Evolutionary conservation across 2,113 vertebrate genomes (phyloP), one percentile per base, ranked within the genome.

Genomic region (Melanostigma gelatinosum): DNA sequence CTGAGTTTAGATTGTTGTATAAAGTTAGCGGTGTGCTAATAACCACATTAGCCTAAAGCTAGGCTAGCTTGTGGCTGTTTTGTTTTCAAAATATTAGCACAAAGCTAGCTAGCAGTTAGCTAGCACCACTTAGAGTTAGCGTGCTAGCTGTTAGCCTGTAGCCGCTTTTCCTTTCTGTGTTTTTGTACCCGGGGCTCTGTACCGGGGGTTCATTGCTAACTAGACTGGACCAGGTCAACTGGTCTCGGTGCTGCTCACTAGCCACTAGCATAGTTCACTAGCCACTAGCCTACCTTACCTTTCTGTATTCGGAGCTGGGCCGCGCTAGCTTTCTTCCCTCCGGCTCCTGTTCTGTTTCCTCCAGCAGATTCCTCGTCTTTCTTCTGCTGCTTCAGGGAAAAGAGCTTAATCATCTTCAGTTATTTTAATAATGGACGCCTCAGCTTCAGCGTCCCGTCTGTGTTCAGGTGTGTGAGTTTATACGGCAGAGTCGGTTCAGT

Each of bases 311-410:
- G 95, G 83, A 98, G 97, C 93, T 98, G 97, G 89, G 97, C 97
- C 94, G 97, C 97, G 88, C 97, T 98, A 81, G 97, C 97, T 91
- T 98, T 98, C 89, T 98, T 98, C 0, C 95, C 95, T 88, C 94
- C 95, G 94, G 92, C 91, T 89, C 95, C 97, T 85, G 96, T 95
- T 91, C 97, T 93, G 95, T 97, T 96, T 88, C 96, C 97, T 91
- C 97, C 97, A 62, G 97, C 97, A 92, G 97, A 97, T 95, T 98
- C 97, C 94, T 98, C 97, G 95, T 98, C 97, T 95, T 98, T 98
- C 96, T 98, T 98, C 96, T 98, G 97, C 95, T 98, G 97, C 93
- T 98, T 98, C 84, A 98, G 93, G 85, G 97, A 97, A 94, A 98
- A 98, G 77, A 98, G 96, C 95, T 97, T 98, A 96, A 98, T 98